Conservation (phyloP, 2,113 vertebrate species). For the Dasyurus viverrinus region DNA sequence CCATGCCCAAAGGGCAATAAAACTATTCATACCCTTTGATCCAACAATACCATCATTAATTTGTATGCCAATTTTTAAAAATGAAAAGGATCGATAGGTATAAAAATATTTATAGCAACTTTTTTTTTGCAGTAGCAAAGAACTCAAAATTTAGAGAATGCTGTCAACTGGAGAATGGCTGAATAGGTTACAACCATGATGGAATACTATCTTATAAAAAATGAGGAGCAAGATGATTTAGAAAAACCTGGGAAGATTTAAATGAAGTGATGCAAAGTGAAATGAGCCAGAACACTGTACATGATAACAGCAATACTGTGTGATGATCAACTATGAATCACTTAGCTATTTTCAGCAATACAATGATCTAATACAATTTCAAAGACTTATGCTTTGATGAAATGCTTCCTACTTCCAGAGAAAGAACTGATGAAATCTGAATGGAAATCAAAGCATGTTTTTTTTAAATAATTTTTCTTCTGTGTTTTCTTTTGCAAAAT, state of each 20-base stretch:
- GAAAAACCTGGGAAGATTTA: not conserved
- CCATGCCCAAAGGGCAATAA: no score
- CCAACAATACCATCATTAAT: no score
- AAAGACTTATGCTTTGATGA: not conserved
- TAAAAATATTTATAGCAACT: no score
- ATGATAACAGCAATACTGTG: not conserved
- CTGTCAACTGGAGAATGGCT: no score
- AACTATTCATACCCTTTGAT: no score
- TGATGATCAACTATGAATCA: not conserved
- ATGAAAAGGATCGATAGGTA: no score
- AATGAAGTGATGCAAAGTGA: not conserved
- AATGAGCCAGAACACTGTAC: not conserved
- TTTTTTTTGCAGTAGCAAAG: no score
- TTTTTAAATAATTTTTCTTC: not conserved
- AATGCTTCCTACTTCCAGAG: not conserved
- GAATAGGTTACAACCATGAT: no score
- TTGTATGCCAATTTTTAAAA: no score
- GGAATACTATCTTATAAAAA: not conserved
- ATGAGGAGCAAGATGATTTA: not conserved
- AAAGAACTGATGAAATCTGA: not conserved
- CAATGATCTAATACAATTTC: not conserved
- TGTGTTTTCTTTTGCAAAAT: not conserved
- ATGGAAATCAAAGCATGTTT: not conserved
- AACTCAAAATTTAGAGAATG: no score
- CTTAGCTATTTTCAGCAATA: not conserved